Conservation (phyloP, 1,140 invertebrate species). For the Rhyzopertha dominica region DNA sequence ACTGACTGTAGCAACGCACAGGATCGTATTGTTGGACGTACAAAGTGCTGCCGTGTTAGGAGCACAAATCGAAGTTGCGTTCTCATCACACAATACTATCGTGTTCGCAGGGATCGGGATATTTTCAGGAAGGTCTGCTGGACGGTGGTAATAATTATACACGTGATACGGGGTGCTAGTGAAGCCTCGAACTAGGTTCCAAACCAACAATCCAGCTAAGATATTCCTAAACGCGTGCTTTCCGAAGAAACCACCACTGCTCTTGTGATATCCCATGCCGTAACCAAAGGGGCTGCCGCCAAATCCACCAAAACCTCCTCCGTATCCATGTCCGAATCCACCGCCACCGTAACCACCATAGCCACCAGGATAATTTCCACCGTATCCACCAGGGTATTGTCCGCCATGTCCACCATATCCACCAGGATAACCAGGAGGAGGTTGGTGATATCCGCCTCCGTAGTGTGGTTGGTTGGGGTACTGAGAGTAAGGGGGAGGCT, state of each 20-base stretch:
- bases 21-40: conserved; percentile 26
- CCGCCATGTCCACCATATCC: conserved; percentile 13
- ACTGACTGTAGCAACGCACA: conserved; percentile 25
- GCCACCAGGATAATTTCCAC: conserved; percentile 21
- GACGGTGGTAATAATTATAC: conserved; percentile 32
- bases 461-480: too few relatives aligned
- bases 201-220: conserved; percentile 28
- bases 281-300: conserved; percentile 13
- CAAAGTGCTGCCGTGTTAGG: conserved; percentile 22
- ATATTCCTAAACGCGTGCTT: conserved; percentile 27
- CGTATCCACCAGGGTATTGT: conserved; percentile 16
- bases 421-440: too few relatives aligned
- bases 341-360: conserved; percentile 10
- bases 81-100: conserved; percentile 27
- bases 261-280: conserved; percentile 25
- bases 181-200: conserved; percentile 26
- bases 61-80: conserved; percentile 25
- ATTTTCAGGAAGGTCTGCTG: conserved; percentile 19
- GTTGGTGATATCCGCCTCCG: too few relatives aligned
- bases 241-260: conserved; percentile 28
- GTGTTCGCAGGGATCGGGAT: conserved; percentile 29
- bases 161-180: conserved; percentile 26
- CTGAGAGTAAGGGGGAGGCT: too few relatives aligned
- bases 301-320: conserved; percentile 14
- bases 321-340: conserved; percentile 13